Evolutionary conservation across 2,113 vertebrate species (phyloP).

Genomic region (Anarhynchus alexandrinus): DNA sequence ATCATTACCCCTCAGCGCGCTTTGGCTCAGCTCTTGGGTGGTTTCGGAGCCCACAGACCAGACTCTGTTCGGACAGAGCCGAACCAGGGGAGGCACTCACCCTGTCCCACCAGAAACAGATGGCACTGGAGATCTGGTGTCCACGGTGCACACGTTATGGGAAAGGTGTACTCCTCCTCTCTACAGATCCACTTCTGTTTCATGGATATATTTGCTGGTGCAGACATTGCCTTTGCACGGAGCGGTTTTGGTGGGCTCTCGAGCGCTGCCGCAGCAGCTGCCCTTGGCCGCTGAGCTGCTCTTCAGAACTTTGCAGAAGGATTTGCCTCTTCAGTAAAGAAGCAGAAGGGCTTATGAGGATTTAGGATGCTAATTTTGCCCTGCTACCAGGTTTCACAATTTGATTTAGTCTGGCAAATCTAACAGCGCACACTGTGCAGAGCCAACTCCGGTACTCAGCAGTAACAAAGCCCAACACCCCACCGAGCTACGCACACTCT

Average conservation of each 20-base stretch:
- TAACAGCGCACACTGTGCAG: fast-evolving
- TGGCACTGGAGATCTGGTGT: background rate
- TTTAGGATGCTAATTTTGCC: background rate
- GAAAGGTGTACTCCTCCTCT: background rate
- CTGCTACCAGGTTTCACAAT: background rate
- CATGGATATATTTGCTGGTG: background rate
- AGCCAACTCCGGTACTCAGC: background rate
- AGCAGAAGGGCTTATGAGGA: background rate
- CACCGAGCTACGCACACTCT: background rate
- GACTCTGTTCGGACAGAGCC: background rate
- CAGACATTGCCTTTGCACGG: background rate
- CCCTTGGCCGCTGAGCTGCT: background rate
- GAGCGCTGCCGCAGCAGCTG: background rate
- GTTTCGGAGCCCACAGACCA: background rate
- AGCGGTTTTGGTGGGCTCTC: background rate
- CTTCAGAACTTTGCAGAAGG: background rate
- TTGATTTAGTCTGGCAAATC: background rate
- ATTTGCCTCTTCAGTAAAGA: background rate
- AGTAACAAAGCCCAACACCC: background rate
- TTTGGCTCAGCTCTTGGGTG: background rate
- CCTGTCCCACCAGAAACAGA: background rate
- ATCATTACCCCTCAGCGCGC: background rate
- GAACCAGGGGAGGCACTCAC: background rate
- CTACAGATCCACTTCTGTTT: background rate
- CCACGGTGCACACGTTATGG: background rate